Evolutionary conservation across 2,797 vertebrate genomes (phyloP), one percentile per base, ranked within the genome.

Genomic region (Onychomys torridus): DNA sequence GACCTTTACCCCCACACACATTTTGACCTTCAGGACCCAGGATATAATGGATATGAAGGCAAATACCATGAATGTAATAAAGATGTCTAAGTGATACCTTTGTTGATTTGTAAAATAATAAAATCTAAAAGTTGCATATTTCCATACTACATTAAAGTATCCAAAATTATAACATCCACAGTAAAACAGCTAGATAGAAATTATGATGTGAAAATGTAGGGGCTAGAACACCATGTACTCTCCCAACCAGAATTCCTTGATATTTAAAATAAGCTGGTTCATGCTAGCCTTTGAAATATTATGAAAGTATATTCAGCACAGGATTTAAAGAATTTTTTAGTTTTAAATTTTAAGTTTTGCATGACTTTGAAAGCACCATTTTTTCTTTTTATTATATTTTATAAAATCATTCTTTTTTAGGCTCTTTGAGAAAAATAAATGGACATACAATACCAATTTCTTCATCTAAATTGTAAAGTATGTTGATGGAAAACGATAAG

Each of bases 311-410:
- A 78, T 46, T 13, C 11, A 82, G 25, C 67, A 63, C 23, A 67
- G 81, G 8, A 81, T 93, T 90, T 93, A 23, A 89, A 29, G 59
- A 89, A 86, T 37, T 63, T 81, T 96, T 93, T 55, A 52, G 91
- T 71, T 79, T 67, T 46, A 61, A 92, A 95, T 46, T 65, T 90
- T 79, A 97, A 79, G 76, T 90, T 96, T 88, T 67, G 63, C 92
- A 88, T 11, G 65, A 92, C 9, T 89, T 97, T 71, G 16, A 92
- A 97, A 96, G 79, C 37, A 61, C 67, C 63, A 12, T 29, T 67
- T 86, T 81, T 49, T 1, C 0, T 14, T 91, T 61, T 97, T 90
- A 63, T 85, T n/a, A 43, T n/a, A 67, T 59, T 65, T 75, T 34
- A 55, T n/a, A 85, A 94, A 86, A 75, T 49, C 34, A 37, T 67